Evolutionary conservation across 2,113 vertebrate genomes (phyloP), one percentile per base, ranked within the genome.

Genomic region (Ibidorhyncha struthersii): DNA sequence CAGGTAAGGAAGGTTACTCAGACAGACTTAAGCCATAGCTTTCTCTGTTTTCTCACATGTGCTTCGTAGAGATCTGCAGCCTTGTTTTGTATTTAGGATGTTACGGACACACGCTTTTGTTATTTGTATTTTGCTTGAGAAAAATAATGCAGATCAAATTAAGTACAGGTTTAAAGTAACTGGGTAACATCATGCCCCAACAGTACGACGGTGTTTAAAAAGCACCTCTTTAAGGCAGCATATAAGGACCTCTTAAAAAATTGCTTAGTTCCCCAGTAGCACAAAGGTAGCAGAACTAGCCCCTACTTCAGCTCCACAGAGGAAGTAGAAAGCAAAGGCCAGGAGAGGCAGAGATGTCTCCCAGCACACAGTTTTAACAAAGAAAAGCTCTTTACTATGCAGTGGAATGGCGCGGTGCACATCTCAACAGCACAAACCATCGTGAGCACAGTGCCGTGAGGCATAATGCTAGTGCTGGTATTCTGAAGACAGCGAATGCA

Each of bases 391-490:
- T 56, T 86, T 23, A 10, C 21, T 22, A 5, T 10, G 36, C 77
- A 40, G 49, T 8, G 76, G 29, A 73, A 22, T 50, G 49, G n/a
- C 6, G 1, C 0, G 26, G 49, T 4, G 36, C 59, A 21, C 36
- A 23, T 41, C 77, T 12, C 56, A 62, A 10, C 18, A 84, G 25
- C 0, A 0, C 59, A 30, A 56, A 66, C 13, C 49, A 29, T 8
- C 0, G 41, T 19, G 18, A 43, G 27, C 0, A 11, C 6, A 34
- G 38, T 40, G 32, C 63, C 2, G 0, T 3, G 22, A 47, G 8
- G 21, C 21, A 1, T 3, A 50, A 49, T 1, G 8, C 32, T 2
- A 10, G 34, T 4, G 32, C 5, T 11, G 26, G 19, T 14, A 36
- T 38, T 67, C 4, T 27, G 50, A 52, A 73, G 17, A 38, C 14